Conservation (phyloP, 2,113 vertebrate species). For the Rhea pennata region DNA sequence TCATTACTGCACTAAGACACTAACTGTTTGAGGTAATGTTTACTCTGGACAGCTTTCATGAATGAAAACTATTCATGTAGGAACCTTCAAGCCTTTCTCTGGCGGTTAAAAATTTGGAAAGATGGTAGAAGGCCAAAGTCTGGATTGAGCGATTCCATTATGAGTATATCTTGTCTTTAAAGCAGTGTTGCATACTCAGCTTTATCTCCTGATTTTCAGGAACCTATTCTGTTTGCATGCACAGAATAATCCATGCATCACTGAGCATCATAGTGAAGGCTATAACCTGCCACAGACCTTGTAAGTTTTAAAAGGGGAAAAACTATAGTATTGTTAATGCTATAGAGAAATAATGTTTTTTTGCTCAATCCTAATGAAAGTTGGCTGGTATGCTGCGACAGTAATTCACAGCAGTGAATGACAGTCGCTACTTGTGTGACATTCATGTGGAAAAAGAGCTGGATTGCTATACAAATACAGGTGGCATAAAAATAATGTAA, state of each 20-base stretch:
- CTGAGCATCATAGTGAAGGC: not conserved
- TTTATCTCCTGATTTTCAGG: not conserved
- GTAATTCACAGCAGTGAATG: not conserved
- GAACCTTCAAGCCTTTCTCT: not conserved
- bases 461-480: not conserved
- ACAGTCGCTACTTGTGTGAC: not conserved
- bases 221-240: not conserved
- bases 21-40: not conserved
- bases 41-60: not conserved
- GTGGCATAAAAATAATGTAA: not conserved
- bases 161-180: not conserved
- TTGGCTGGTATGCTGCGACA: not conserved
- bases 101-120: not conserved
- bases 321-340: not conserved
- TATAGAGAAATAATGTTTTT: not conserved
- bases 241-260: not conserved
- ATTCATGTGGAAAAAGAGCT: not conserved
- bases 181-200: not conserved
- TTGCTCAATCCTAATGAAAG: not conserved
- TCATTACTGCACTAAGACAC: fast-evolving
- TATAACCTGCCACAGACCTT: not conserved
- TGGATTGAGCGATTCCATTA: not conserved
- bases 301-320: not conserved
- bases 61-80: not conserved
- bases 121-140: not conserved